Conservation (phyloP, 2,888 invertebrate species). For the Rhamnusium bicolor region DNA sequence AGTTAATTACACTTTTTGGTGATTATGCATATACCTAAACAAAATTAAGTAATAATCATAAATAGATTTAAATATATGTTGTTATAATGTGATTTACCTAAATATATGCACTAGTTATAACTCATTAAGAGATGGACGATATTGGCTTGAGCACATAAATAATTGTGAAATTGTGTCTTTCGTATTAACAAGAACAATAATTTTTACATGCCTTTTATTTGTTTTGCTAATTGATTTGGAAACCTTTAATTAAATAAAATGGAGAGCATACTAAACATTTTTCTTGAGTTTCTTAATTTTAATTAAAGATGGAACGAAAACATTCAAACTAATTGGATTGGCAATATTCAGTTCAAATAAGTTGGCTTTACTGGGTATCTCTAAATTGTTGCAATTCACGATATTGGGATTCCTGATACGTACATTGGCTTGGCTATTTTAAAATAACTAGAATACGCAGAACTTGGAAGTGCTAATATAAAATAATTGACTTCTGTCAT, state of each 20-base stretch:
- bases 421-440: constrained; percentile 13
- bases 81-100: too few relatives aligned
- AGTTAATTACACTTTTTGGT: too few relatives aligned
- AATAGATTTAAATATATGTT: constrained; percentile 1
- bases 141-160: constrained; percentile 27
- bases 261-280: constrained; percentile 1
- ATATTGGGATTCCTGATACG: not conserved
- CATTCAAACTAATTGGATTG: constrained; percentile 25
- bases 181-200: constrained; percentile 20
- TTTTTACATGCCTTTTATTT: constrained; percentile 7
- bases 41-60: not conserved
- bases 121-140: not conserved
- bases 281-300: not conserved
- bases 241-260: constrained; percentile 9
- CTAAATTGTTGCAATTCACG: not conserved
- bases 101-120: not conserved
- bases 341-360: constrained; percentile 6
- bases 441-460: constrained; percentile 14
- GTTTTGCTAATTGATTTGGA: constrained; percentile 16
- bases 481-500: constrained; percentile 29
- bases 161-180: constrained; percentile 41
- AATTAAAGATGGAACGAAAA: not conserved
- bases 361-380: not conserved
- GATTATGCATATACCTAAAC: too few relatives aligned
- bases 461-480: constrained; percentile 15